Evolutionary conservation across 1,140 invertebrate species (phyloP).

Genomic region (Drosophila quadrilineata): DNA sequence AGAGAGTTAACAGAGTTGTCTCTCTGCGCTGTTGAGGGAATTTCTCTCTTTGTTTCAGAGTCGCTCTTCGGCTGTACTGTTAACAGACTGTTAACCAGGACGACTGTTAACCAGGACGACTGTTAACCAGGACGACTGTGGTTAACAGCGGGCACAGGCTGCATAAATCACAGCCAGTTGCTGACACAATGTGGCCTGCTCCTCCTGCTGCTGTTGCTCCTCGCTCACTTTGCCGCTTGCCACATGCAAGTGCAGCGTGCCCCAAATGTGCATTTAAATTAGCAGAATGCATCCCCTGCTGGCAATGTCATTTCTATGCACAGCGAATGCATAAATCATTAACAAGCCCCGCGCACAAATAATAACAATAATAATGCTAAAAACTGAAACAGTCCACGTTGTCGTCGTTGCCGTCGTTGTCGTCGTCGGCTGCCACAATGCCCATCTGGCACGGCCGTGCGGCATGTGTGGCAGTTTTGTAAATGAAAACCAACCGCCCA

Average conservation of each 20-base stretch:
- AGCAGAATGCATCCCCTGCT: slow-evolving; percentile 34
- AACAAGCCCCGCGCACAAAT: slow-evolving; percentile 66
- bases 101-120: background rate
- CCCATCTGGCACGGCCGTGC: no score
- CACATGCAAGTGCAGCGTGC: slow-evolving; percentile 16
- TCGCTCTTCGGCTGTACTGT: slow-evolving; percentile 10
- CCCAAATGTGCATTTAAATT: slow-evolving; percentile 79
- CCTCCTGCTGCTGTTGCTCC: background rate
- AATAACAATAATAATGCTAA: slow-evolving; percentile 79
- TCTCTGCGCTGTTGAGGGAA: slow-evolving; percentile 38
- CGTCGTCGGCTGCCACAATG: slow-evolving; percentile 62
- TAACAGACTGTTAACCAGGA: slow-evolving; percentile 17
- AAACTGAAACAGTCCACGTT: slow-evolving; percentile 62
- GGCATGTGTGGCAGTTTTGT: slow-evolving; percentile 30
- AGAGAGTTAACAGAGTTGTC: slow-evolving; percentile 12
- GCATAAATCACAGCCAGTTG: slow-evolving; percentile 46
- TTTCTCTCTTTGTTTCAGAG: slow-evolving; percentile 34
- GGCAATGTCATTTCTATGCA: slow-evolving; percentile 72
- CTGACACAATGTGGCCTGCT: slow-evolving; percentile 39
- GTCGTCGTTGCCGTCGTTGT: no score
- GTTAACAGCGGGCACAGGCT: slow-evolving; percentile 1
- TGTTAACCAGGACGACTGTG: slow-evolving; percentile 1
- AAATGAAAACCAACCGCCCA: background rate
- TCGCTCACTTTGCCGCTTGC: background rate
- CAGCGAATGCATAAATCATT: slow-evolving; percentile 75